Percentiles rank a stretch among this genome's conserved stretches.
These are phyloP conservation scores for Rotaria magnacalcarata DNA, from an alignment of 2,888 invertebrate species.

Conservation along the genomic window DNA sequence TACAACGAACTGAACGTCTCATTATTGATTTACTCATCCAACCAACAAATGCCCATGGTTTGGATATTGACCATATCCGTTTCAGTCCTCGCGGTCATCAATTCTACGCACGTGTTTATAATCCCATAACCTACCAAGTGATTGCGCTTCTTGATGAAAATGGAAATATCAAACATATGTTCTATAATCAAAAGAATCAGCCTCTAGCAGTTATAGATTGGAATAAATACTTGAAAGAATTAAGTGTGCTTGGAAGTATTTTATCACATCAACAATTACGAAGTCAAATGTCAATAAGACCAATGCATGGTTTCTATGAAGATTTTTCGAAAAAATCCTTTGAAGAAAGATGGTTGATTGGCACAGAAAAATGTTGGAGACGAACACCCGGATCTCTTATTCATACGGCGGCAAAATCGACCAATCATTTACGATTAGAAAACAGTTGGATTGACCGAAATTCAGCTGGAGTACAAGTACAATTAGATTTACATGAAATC, in stretches of 20 bases:
- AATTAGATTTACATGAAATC: neutral
- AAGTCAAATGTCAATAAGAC: neutral
- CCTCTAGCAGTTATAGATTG: neutral
- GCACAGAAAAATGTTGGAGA: neutral
- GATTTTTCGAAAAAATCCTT: neutral
- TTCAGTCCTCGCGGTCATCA: neutral
- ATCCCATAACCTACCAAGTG: neutral
- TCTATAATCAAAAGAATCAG: neutral
- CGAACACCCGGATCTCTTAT: neutral
- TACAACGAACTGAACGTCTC: neutral
- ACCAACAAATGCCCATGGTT: neutral
- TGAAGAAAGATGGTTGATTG: neutral
- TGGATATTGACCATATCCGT: slow-evolving; percentile 10
- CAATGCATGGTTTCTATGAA: neutral
- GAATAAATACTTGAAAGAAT: neutral
- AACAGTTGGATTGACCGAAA: neutral
- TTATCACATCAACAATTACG: neutral
- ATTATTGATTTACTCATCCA: neutral
- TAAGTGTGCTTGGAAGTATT: neutral
- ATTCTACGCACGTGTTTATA: neutral
- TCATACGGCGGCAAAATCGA: neutral
- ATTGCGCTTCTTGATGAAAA: neutral
- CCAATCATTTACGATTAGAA: neutral
- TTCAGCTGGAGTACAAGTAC: neutral
- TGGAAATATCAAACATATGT: neutral